A percentile compares a stretch with the other conserved stretches of the same genome.
phyloP scores from a whole-genome alignment of 2,888 invertebrate genomes.

The Aromia moschata region DNA sequence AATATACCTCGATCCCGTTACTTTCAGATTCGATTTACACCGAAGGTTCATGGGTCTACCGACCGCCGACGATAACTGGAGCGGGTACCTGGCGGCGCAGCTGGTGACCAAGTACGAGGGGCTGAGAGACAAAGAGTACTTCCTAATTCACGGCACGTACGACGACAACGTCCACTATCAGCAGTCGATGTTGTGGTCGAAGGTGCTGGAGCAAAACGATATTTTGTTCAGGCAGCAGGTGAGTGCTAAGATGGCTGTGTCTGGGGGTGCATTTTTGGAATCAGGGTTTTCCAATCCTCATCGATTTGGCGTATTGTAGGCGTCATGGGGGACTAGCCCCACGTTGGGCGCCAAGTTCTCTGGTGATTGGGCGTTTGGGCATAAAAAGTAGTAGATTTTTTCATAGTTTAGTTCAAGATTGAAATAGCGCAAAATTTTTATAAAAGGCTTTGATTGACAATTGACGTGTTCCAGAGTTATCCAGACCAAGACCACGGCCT shows the following conservation, averaged over 20 bases:
- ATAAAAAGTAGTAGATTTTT: too few species aligned
- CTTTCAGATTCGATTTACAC: constrained; percentile 93
- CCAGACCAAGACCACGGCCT: constrained; percentile 94
- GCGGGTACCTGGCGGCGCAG: constrained; percentile 80
- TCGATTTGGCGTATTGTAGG: too few species aligned
- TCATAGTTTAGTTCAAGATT: too few species aligned
- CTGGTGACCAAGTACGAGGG: constrained; percentile 74
- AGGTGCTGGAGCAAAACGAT: constrained; percentile 83
- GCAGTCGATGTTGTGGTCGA: constrained; percentile 91
- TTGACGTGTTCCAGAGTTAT: constrained; percentile 85
- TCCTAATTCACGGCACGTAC: constrained; percentile 93
- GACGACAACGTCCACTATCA: constrained; percentile 98
- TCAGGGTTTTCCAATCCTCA: too few species aligned
- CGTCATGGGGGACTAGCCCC: too few species aligned
- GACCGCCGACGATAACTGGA: constrained; percentile 71
- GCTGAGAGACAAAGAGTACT: constrained; percentile 77
- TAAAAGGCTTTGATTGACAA: too few species aligned
- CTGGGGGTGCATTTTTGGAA: too few species aligned
- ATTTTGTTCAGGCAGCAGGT: constrained; percentile 94
- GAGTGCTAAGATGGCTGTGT: constrained; percentile 52
- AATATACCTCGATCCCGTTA: too few species aligned
- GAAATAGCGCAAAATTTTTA: too few species aligned
- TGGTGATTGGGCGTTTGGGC: too few species aligned
- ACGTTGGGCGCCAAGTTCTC: neutral
- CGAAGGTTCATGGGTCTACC: constrained; percentile 96